Evolutionary conservation across 2,797 vertebrate genomes (phyloP).

Genomic region (Harpagifer antarcticus): DNA sequence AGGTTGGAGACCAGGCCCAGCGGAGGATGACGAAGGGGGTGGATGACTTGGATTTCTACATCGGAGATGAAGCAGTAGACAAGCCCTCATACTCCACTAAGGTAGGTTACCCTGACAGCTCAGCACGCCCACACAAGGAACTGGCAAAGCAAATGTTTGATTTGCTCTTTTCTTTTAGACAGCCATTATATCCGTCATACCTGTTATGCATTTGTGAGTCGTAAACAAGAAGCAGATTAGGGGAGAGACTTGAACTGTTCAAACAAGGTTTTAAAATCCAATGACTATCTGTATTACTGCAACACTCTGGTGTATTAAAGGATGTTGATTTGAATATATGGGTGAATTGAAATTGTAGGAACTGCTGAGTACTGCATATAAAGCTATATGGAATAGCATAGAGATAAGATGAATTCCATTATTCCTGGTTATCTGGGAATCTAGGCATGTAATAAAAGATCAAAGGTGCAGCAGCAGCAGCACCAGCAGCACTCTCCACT

Average conservation of each 20-base stretch:
- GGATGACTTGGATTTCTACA: constrained; percentile 98
- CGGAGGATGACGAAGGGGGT: constrained; percentile 98
- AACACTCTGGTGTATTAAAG: background rate
- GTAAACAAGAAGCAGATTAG: background rate
- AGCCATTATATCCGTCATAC: background rate
- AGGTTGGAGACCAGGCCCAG: constrained; percentile 97
- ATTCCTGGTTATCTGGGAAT: background rate
- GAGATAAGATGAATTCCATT: background rate
- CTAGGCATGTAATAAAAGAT: background rate
- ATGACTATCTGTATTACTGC: background rate
- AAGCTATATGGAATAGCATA: background rate
- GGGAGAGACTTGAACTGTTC: background rate
- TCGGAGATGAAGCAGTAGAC: constrained; percentile 97
- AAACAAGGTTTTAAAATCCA: too few species aligned
- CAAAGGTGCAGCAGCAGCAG: background rate
- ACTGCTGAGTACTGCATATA: background rate
- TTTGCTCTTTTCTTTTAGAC: background rate
- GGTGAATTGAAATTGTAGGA: background rate
- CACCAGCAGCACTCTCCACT: background rate
- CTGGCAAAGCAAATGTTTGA: background rate
- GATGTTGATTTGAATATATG: background rate
- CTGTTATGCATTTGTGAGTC: background rate
- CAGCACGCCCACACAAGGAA: background rate
- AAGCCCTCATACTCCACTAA: constrained; percentile 97
- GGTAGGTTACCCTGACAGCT: constrained; percentile 74